Conservation (phyloP, 2,888 invertebrate genomes). For the Diogma glabrata region DNA sequence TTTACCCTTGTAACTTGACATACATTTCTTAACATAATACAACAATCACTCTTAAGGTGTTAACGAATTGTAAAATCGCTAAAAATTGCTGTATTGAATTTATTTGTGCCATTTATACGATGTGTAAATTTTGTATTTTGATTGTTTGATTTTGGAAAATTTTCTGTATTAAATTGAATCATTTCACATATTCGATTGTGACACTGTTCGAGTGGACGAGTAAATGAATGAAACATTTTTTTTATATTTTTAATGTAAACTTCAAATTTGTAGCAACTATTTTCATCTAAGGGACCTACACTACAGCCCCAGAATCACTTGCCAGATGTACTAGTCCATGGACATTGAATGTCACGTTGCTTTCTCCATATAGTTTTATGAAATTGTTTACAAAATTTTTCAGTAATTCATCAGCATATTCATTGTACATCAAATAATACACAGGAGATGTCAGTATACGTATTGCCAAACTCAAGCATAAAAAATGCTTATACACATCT, state of each 20-base stretch:
- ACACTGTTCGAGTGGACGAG: neutral
- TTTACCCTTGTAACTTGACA: neutral
- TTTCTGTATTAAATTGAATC: neutral
- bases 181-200: neutral
- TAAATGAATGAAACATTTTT: neutral
- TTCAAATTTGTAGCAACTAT: neutral
- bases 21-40: neutral
- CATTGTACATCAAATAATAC: too few species aligned
- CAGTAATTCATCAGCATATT: too few species aligned
- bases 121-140: too few species aligned
- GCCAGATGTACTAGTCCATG: too few species aligned
- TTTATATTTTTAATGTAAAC: neutral
- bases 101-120: too few species aligned
- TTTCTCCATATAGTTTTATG: neutral
- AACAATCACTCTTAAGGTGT: neutral
- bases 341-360: neutral
- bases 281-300: neutral
- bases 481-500: too few species aligned
- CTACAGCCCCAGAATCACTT: neutral
- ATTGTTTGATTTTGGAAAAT: neutral
- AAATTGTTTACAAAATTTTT: neutral
- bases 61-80: too few species aligned
- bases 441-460: too few species aligned
- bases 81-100: neutral
- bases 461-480: neutral